These are phyloP conservation scores for Babyrousa celebensis DNA, from an alignment of 2,797 vertebrate genomes.

Conservation along the genomic window DNA sequence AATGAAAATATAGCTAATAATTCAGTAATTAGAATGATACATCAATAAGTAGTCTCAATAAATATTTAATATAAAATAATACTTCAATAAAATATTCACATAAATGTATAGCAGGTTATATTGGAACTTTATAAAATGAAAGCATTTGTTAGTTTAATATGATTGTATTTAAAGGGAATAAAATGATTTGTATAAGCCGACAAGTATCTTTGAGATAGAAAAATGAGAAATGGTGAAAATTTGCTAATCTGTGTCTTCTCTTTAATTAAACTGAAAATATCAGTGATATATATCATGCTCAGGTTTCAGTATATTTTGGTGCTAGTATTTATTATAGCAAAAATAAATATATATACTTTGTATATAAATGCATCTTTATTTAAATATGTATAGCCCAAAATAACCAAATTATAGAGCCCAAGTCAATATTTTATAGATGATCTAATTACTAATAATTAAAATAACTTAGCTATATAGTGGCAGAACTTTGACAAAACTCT, in stretches of 20 bases:
- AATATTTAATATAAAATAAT: not conserved
- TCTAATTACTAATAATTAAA: not conserved
- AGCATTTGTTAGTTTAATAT: not conserved
- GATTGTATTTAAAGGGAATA: not conserved
- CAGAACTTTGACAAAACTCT: not conserved
- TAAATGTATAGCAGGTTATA: not conserved
- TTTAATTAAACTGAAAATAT: slow-evolving; percentile 15
- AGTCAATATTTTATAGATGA: not conserved
- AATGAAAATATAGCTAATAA: not conserved
- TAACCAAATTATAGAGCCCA: not conserved
- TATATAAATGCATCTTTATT: not conserved
- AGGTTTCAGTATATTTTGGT: not conserved
- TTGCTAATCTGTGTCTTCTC: not conserved
- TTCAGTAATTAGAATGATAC: not conserved
- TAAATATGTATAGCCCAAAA: not conserved
- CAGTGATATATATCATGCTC: not conserved
- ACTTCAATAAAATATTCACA: not conserved
- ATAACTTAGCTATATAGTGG: not conserved
- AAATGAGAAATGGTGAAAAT: not conserved
- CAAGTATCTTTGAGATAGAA: not conserved
- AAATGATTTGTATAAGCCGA: not conserved
- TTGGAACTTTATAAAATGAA: not conserved
- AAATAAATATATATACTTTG: not conserved
- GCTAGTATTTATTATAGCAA: not conserved
- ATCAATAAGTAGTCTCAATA: not conserved